phyloP scores from a whole-genome alignment of 2,797 vertebrate genomes.

The Pyrocephalus nanus region DNA sequence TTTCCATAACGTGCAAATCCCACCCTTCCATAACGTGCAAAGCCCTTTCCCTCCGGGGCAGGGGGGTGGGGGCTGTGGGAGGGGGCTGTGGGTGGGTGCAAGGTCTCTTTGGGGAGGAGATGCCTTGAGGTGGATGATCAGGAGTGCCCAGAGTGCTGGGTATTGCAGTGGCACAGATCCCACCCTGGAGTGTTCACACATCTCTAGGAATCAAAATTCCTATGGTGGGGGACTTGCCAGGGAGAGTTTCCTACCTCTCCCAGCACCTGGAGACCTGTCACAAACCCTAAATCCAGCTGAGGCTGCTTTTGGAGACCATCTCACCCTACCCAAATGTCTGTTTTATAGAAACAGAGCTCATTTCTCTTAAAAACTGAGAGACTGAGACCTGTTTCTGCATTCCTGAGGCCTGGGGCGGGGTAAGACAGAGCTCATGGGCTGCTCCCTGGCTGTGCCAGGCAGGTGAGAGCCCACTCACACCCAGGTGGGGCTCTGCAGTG shows the following conservation, averaged over 20 bases:
- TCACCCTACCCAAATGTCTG: rapidly evolving
- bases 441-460: rapidly evolving
- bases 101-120: neutral
- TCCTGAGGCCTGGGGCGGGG: rapidly evolving
- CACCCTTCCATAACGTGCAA: slow-evolving; percentile 22
- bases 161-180: rapidly evolving
- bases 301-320: rapidly evolving
- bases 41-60: neutral
- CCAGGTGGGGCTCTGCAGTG: neutral
- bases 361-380: neutral
- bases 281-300: neutral
- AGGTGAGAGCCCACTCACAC: neutral
- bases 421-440: neutral
- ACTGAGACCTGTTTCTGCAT: neutral
- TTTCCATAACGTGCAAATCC: slow-evolving; percentile 21
- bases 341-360: neutral
- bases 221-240: neutral
- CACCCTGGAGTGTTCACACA: rapidly evolving
- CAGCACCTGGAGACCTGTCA: neutral
- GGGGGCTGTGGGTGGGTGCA: rapidly evolving
- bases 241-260: neutral
- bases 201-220: neutral
- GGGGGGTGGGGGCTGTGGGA: neutral
- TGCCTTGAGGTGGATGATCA: neutral
- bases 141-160: neutral